Conservation (phyloP, 2,113 vertebrate species). For the Suricata suricatta region DNA sequence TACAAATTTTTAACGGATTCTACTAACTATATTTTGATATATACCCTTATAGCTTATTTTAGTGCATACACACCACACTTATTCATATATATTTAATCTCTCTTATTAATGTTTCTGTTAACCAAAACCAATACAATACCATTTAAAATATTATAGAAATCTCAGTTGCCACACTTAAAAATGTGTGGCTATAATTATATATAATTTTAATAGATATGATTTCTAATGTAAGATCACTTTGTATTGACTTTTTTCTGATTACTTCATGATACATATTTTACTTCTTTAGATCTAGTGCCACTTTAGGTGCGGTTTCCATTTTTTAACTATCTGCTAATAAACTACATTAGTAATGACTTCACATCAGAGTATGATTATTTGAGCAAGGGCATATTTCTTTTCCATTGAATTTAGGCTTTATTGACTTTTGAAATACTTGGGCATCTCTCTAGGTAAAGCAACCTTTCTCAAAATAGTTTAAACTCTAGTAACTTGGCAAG, state of each 20-base stretch:
- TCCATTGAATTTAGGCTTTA: neutral
- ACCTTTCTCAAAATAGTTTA: neutral
- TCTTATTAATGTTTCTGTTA: neutral
- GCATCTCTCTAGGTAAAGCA: neutral
- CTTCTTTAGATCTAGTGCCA: neutral
- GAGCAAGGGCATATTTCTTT: neutral
- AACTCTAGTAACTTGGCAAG: neutral
- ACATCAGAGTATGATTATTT: neutral
- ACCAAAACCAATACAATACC: neutral
- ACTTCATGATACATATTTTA: neutral
- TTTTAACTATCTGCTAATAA: neutral
- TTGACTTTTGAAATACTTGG: neutral
- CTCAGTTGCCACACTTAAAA: neutral
- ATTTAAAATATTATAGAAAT: neutral
- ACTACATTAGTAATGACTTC: neutral
- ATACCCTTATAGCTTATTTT: neutral
- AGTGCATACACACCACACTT: neutral
- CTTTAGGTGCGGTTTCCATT: neutral
- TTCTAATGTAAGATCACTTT: neutral
- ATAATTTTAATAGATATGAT: neutral
- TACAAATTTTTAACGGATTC: neutral
- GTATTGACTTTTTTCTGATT: neutral
- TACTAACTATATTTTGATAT: neutral
- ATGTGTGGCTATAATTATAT: neutral
- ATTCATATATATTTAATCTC: neutral